Conservation (phyloP, 2,113 vertebrate genomes). For the Hippocampus zosterae region DNA sequence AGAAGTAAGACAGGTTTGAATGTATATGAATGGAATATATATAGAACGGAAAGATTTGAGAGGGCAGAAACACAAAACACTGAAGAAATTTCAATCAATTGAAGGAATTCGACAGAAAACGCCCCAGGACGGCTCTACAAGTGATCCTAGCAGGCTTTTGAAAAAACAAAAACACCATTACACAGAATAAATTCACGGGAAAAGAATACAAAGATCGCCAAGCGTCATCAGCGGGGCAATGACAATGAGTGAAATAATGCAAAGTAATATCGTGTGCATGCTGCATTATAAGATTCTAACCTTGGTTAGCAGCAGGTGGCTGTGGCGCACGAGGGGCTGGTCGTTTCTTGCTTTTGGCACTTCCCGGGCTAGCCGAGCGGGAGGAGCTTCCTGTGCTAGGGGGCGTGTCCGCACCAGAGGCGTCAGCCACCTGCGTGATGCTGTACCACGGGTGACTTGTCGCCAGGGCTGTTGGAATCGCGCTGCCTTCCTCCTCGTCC, state of each 20-base stretch:
- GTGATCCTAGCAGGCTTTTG: neutral
- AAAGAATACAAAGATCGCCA: neutral
- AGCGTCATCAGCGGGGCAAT: neutral
- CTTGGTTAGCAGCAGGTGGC: constrained; percentile 43
- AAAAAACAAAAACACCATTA: neutral
- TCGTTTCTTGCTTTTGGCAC: constrained; percentile 81
- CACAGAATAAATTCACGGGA: neutral
- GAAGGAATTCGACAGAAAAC: neutral
- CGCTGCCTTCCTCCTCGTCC: constrained; percentile 31
- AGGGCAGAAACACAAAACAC: constrained; percentile 13
- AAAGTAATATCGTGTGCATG: neutral
- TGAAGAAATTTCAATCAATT: neutral
- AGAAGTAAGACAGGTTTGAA: constrained; percentile 18
- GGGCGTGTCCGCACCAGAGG: constrained; percentile 27
- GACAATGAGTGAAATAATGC: neutral
- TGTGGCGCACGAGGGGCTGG: constrained; percentile 80
- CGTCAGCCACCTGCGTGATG: constrained; percentile 72
- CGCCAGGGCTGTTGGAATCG: constrained; percentile 34
- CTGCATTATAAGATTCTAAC: constrained; percentile 26
- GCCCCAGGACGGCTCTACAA: neutral
- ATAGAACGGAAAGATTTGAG: constrained; percentile 14
- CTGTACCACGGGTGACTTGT: constrained; percentile 89
- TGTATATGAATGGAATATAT: too few species aligned
- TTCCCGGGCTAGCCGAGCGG: constrained; percentile 74
- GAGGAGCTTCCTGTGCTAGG: constrained; percentile 44